Evolutionary conservation across 2,888 invertebrate genomes (phyloP), one percentile per base, ranked within the genome.

Genomic region (Leucania comma): DNA sequence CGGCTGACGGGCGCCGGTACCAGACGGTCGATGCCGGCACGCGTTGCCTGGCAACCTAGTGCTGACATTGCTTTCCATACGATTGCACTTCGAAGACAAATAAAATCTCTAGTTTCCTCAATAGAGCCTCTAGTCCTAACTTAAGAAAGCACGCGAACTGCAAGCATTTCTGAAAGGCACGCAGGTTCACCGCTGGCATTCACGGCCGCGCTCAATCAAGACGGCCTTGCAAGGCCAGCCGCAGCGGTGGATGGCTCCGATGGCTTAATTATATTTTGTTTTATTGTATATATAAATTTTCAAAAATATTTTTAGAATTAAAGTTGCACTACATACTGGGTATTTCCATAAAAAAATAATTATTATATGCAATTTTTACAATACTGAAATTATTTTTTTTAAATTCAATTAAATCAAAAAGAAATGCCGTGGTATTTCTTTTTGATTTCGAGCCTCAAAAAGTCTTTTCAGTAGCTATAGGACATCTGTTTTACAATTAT

Each of bases 11-110:
- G 46, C 46, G 64, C 72, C 81, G 68, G 73, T 68, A 76, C 69
- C 67, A 63, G 68, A 66, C 87, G 88, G 87, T 89, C 89, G 88
- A 90, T 90, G 87, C 69, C 78, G 75, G 63, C 72, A 53, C 17
- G 46, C 53, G 94, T 94, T 93, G 92, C 94, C 78, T 80, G 83
- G 93, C 91, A 93, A 93, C 94, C 53, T 26, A 42, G 12, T 54
- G 46, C 35, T 50, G 48, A 68, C 54, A 68, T 53, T 50, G 56
- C n/a, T 67, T 51, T 50, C 29, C 35, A 78, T 56, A 17, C 12
- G 6, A 57, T 61, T 24, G 38, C n/a, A 50, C 20, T 50, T 9
- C 5, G 14, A 53, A 38, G 10, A 56, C 9, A 5, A 50, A 76
- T 68, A n/a, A 48, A 63, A 1, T 2, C 1, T 17, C 8, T 51